phyloP scores from a whole-genome alignment of 2,888 invertebrate species.

The Hyalella azteca region DNA sequence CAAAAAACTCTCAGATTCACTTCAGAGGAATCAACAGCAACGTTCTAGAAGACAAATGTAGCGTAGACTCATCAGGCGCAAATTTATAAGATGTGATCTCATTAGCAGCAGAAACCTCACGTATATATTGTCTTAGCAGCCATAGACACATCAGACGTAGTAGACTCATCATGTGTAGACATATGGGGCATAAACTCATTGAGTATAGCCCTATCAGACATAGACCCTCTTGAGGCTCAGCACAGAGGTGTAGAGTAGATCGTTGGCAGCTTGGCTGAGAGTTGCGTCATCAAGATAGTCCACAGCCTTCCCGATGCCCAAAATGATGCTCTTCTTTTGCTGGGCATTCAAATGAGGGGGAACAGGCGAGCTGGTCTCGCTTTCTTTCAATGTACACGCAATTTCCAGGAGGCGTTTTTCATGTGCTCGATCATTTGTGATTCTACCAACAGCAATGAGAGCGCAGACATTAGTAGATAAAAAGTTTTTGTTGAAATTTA shows the following conservation, averaged over 20 bases:
- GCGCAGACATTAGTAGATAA: not conserved
- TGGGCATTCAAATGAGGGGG: not conserved
- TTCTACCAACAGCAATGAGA: not conserved
- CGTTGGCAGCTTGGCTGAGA: constrained; percentile 16
- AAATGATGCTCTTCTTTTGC: not conserved
- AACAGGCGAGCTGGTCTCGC: not conserved
- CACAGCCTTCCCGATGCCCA: not conserved
- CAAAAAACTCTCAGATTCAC: no score
- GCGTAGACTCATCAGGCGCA: no score
- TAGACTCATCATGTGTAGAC: no score
- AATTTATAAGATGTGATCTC: no score
- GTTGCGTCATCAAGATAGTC: not conserved
- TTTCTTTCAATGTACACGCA: not conserved
- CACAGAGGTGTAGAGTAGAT: constrained; percentile 9
- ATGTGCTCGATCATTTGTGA: not conserved
- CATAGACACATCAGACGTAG: no score
- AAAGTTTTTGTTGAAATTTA: not conserved
- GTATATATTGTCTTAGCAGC: no score
- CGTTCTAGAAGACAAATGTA: no score
- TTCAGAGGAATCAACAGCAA: no score
- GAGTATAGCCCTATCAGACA: no score
- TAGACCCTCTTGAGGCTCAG: constrained; percentile 7
- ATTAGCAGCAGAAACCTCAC: no score
- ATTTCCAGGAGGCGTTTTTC: not conserved
- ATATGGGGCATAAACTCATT: no score